Conservation (phyloP, 37 sponge, comb jelly and placozoan species). For the Amphimedon queenslandica region DNA sequence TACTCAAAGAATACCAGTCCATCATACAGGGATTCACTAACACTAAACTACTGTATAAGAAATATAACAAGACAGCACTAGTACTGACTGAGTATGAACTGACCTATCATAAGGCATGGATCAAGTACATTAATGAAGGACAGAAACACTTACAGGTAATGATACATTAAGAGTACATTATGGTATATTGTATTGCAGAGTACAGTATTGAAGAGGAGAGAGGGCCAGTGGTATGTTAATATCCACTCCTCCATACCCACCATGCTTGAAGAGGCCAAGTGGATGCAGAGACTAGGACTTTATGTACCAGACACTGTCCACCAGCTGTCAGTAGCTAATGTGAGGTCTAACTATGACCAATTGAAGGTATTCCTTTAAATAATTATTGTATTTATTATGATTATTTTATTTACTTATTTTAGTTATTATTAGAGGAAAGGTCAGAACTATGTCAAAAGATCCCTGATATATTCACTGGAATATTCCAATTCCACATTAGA, state of each 20-base stretch:
- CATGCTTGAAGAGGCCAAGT: constrained; percentile 82
- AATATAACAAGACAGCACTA: constrained; percentile 83
- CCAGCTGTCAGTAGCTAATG: constrained; percentile 27
- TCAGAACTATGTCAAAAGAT: constrained; percentile 21
- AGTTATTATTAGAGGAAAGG: constrained; percentile 57
- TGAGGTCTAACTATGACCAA: constrained; percentile 55
- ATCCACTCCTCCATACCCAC: constrained; percentile 69
- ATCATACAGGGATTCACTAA: constrained; percentile 37
- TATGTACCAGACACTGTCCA: constrained; percentile 53
- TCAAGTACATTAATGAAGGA: constrained; percentile 27
- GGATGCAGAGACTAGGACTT: constrained; percentile 69
- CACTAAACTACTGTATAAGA: constrained; percentile 39
- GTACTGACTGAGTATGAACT: constrained; percentile 90
- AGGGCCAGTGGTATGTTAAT: constrained; percentile 59
- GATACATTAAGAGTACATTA: background rate
- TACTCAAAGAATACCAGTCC: constrained; percentile 41
- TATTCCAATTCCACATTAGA: constrained; percentile 37
- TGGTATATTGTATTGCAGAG: constrained; percentile 6
- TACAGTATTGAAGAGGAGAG: constrained; percentile 45
- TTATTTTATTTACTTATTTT: background rate
- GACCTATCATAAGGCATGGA: constrained; percentile 84
- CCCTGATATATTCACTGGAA: constrained; percentile 41
- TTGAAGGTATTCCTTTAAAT: constrained; percentile 46
- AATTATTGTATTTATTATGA: background rate
- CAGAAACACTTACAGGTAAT: constrained; percentile 45